A percentile compares a stretch with the other conserved stretches of the same genome.
Conservation (phyloP, 2,113 vertebrate species). For the Mesocricetus auratus region DNA sequence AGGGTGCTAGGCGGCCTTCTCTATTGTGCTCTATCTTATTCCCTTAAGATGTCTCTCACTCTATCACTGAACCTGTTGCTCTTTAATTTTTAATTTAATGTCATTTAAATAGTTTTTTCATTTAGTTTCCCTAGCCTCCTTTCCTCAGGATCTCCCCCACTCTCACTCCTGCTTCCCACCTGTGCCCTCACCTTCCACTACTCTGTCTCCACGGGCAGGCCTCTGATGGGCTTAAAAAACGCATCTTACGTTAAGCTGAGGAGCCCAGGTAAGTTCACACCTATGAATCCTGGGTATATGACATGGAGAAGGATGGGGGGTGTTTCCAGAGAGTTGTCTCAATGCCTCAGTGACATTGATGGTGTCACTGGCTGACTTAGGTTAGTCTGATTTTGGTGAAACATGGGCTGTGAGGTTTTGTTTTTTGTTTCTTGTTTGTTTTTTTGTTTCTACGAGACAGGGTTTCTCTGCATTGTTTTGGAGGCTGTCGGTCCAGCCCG, state of each 20-base stretch:
- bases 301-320: neutral
- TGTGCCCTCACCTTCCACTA: no score
- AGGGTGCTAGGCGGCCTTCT: neutral
- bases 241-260: neutral
- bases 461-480: no score
- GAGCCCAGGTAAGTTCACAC: neutral
- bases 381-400: neutral
- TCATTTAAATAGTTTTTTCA: no score
- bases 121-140: no score
- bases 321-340: neutral
- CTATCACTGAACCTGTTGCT: neutral
- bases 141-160: no score
- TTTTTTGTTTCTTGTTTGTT: no score
- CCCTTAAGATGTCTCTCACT: neutral
- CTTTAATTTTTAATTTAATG: neutral
- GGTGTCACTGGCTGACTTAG: neutral
- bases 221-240: no score
- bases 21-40: neutral
- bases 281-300: neutral
- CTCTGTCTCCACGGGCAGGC: no score
- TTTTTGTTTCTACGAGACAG: no score
- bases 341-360: neutral
- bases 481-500: no score
- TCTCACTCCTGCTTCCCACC: no score
- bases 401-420: neutral